These are phyloP conservation scores for Andrena trimmerana DNA, from an alignment of 2,888 invertebrate genomes.

Conservation along the genomic window DNA sequence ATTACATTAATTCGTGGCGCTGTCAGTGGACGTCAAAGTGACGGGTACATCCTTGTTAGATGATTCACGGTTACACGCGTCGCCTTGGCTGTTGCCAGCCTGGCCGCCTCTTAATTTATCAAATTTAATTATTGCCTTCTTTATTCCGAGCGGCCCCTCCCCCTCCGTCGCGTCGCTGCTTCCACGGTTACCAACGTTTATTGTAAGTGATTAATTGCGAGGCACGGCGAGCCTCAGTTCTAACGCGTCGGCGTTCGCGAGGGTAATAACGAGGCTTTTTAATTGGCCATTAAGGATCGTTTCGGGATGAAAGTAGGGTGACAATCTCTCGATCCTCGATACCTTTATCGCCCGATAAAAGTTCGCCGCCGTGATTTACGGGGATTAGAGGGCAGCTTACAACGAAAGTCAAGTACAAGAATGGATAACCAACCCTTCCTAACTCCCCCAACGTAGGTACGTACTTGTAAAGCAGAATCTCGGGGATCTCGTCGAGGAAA, in stretches of 20 bases:
- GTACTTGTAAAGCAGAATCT: background rate
- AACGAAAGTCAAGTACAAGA: too few species aligned
- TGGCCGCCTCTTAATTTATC: slow-evolving; percentile 17
- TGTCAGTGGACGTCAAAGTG: slow-evolving; percentile 35
- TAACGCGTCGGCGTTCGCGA: background rate
- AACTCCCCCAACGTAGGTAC: too few species aligned
- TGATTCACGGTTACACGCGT: slow-evolving; percentile 29
- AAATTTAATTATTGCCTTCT: slow-evolving; percentile 16
- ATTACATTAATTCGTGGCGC: slow-evolving; percentile 29
- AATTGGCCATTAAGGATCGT: slow-evolving; percentile 12
- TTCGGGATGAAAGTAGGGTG: background rate
- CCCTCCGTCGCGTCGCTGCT: background rate
- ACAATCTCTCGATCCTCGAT: background rate
- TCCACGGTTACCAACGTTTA: slow-evolving; percentile 3
- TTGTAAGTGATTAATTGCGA: slow-evolving; percentile 18
- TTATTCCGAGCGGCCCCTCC: background rate
- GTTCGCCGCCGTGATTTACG: too few species aligned
- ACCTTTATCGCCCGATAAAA: too few species aligned
- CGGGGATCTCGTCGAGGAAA: background rate
- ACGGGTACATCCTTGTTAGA: slow-evolving; percentile 25
- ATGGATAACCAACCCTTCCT: too few species aligned
- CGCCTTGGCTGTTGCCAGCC: background rate
- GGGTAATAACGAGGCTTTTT: slow-evolving; percentile 15
- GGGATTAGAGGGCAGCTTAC: too few species aligned
- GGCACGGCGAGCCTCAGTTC: background rate